These are phyloP conservation scores for Caerostris extrusa DNA, from an alignment of 1,140 invertebrate genomes.

Conservation along the genomic window DNA sequence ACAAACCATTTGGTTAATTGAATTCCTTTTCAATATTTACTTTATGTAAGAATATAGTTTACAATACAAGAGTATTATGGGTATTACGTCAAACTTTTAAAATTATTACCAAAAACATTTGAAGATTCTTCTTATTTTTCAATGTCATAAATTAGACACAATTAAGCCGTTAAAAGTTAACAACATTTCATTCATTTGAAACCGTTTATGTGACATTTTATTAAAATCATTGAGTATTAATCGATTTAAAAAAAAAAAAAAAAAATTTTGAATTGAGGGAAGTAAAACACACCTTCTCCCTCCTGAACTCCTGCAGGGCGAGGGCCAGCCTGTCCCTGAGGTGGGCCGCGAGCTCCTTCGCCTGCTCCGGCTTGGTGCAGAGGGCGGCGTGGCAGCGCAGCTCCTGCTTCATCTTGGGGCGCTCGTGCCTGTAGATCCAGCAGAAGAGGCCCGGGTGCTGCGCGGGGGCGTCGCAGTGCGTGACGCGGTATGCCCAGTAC, in stretches of 20 bases:
- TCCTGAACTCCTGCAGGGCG: conserved; percentile 95
- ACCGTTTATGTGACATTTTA: no score
- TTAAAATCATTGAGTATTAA: no score
- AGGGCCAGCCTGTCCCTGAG: conserved; percentile 87
- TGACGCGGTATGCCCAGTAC: conserved; percentile 97
- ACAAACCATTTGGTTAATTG: no score
- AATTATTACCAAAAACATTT: no score
- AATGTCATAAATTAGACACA: no score
- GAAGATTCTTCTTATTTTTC: no score
- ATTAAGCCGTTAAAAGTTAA: no score
- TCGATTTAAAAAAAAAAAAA: background rate
- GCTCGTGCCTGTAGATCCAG: conserved; percentile 92
- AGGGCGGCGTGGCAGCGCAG: conserved; percentile 98
- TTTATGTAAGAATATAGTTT: no score
- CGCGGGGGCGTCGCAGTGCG: conserved; percentile 92
- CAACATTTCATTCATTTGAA: no score
- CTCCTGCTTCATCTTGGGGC: conserved; percentile 96
- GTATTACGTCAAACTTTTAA: no score
- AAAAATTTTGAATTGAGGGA: conserved; percentile 80
- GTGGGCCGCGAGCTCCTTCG: conserved; percentile 88
- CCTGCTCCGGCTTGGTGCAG: conserved; percentile 85
- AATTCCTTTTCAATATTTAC: no score
- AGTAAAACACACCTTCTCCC: conserved; percentile 87
- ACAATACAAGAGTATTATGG: no score
- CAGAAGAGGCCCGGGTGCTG: conserved; percentile 93